phyloP scores from a whole-genome alignment of 2,797 vertebrate species.

The Clangula hyemalis region DNA sequence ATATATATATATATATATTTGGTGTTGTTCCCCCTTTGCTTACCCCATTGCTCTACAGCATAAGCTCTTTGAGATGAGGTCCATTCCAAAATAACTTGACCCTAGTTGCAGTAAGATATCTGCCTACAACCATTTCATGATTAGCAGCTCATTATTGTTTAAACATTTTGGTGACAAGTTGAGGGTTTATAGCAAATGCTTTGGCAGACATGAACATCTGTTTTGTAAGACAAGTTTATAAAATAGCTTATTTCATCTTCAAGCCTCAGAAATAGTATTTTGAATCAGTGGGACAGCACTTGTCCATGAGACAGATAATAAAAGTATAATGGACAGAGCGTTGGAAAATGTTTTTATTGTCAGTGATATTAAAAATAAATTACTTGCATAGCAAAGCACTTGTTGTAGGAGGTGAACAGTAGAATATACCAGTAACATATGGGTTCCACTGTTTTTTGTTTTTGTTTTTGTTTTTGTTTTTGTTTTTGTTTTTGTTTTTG shows the following conservation, averaged over 20 bases:
- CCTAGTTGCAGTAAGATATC: background rate
- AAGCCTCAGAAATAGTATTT: background rate
- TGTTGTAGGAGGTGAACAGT: background rate
- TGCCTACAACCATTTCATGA: background rate
- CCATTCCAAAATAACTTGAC: background rate
- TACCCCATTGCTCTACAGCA: background rate
- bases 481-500: background rate
- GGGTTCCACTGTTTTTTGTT: background rate
- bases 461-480: background rate
- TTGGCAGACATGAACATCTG: background rate
- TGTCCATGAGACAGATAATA: background rate
- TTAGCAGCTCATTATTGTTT: background rate
- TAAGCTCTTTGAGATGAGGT: background rate
- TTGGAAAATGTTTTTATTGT: background rate
- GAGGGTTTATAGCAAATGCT: background rate
- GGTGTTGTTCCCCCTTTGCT: accelerated
- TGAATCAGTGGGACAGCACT: background rate
- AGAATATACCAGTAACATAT: slow-evolving; percentile 17
- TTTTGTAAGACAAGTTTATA: background rate
- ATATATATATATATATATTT: background rate
- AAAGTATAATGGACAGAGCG: background rate
- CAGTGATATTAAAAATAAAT: background rate
- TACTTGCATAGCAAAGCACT: background rate
- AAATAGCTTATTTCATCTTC: background rate
- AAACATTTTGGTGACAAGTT: background rate